Base-by-base conservation (phyloP, 1,140 invertebrate species). In the Episyrphus balteatus region DNA sequence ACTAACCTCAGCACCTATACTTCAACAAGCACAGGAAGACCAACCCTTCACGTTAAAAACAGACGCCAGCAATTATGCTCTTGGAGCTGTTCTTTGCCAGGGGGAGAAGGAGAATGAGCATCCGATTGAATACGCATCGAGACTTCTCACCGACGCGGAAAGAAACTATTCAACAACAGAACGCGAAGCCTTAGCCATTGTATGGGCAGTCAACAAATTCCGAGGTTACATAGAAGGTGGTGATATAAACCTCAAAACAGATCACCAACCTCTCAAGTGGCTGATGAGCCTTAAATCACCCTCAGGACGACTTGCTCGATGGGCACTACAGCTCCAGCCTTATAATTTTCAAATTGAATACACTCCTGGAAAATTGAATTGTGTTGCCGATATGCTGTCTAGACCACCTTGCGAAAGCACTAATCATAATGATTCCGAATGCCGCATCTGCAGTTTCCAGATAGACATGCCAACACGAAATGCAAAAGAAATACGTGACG, bases 161-260 rank as follows among this genome's bases (percentile, higher is more conserved):
- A 48, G 47, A 21, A 73, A 73, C 34, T 76, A 73, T 44, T 49
- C 50, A 1, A 62, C 57, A 6, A 70, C 66, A 1, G 72, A 77
- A 48, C 49, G 61, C 39, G 73, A 77, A 58, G 64, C 63, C 17
- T 50, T 76, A 1, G 73, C 73, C 48, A 63, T n/a, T n/a, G n/a
- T n/a, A n/a, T n/a, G n/a, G n/a, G n/a, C n/a, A n/a, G n/a, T n/a
- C n/a, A n/a, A n/a, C 17, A 59, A 70, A 14, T 75, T 73, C 38
- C 31, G 63, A 44, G 55, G 57, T 1, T 70, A 70, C 34, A 51
- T 68, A 9, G 62, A 70, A 43, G 68, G 66, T 11, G 52, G 37
- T 6, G 46, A 37, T 50, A 56, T 75, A 38, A 61, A 26, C 0
- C 56, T 75, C 2, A 42, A 61, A 32, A 73, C 70, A 1, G 73